Percentiles rank a stretch among this genome's conserved stretches.
phyloP scores from a whole-genome alignment of 2,113 vertebrate genomes.

The Monarcha castaneiventris region DNA sequence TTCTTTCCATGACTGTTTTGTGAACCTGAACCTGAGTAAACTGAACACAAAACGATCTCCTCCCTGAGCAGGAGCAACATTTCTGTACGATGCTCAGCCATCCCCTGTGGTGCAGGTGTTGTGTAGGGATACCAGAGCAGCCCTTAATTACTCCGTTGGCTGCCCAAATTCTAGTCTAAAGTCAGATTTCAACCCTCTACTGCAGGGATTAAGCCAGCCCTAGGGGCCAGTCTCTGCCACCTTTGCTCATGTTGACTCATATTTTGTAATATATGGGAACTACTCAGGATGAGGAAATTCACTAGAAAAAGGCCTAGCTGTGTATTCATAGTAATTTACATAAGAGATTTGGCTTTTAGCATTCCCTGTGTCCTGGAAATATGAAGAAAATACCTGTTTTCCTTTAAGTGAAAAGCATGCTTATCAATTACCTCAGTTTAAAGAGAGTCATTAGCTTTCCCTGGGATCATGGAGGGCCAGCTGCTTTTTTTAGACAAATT shows the following conservation, averaged over 20 bases:
- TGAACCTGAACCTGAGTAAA: background rate
- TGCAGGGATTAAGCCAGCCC: background rate
- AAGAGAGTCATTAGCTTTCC: background rate
- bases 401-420: background rate
- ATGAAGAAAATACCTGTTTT: background rate
- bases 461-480: background rate
- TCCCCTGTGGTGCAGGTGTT: background rate
- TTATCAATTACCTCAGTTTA: background rate
- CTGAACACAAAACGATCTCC: fast-evolving
- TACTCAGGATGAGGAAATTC: background rate
- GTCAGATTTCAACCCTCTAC: background rate
- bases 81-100: background rate
- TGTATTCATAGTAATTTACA: fast-evolving
- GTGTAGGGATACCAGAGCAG: background rate
- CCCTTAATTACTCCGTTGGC: background rate
- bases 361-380: background rate
- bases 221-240: background rate
- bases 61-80: fast-evolving
- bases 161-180: background rate
- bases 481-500: background rate
- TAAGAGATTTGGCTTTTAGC: background rate
- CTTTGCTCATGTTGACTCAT: background rate
- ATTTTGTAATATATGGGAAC: background rate
- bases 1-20: background rate
- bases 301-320: background rate